Percentiles rank a stretch among this genome's conserved stretches.
These are phyloP conservation scores for Lampropteryx suffumata DNA, from an alignment of 2,888 invertebrate species.

Conservation along the genomic window DNA sequence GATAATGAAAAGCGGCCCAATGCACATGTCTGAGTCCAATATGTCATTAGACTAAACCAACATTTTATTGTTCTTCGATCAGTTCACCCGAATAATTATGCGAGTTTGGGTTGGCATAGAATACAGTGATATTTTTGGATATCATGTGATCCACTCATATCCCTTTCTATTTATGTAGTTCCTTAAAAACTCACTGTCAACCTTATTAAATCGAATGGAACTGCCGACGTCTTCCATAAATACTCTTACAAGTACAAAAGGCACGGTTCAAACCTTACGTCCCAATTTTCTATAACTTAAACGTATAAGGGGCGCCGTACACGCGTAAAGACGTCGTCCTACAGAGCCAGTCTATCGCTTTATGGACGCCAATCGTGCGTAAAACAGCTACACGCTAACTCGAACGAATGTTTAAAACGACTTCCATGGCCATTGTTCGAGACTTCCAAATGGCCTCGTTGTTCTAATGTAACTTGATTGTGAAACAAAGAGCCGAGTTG, in stretches of 20 bases:
- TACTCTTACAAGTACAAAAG: constrained; percentile 27
- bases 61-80: too few species aligned
- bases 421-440: constrained; percentile 59
- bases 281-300: constrained; percentile 37
- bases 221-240: constrained; percentile 30
- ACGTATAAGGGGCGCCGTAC: constrained; percentile 35
- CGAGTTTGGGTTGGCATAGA: background rate
- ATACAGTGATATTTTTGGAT: background rate
- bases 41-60: too few species aligned
- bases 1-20: too few species aligned
- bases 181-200: constrained; percentile 20
- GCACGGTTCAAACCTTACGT: constrained; percentile 27
- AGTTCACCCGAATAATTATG: background rate
- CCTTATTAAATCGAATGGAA: constrained; percentile 30
- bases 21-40: too few species aligned
- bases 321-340: constrained; percentile 38
- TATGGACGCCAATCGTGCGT: constrained; percentile 63
- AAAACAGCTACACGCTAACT: constrained; percentile 56
- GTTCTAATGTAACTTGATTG: constrained; percentile 69
- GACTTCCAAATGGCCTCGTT: constrained; percentile 53
- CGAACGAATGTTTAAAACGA: constrained; percentile 62
- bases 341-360: constrained; percentile 48
- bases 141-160: background rate
- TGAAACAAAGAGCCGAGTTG: constrained; percentile 60
- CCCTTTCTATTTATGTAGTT: constrained; percentile 5